Base-by-base conservation (phyloP, 2,113 vertebrate species). In the Tupaia tana region DNA sequence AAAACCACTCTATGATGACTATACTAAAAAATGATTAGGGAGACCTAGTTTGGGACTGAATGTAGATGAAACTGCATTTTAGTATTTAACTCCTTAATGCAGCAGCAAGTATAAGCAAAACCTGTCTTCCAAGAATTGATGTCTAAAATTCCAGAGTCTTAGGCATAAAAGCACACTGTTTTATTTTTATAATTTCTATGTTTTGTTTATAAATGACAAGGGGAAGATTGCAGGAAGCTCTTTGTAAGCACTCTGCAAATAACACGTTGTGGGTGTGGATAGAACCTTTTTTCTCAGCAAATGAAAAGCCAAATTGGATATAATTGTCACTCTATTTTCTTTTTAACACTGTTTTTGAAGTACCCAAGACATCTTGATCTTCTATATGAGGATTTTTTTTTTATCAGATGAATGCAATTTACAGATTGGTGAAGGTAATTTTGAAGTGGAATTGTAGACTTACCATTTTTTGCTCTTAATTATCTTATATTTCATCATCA, bases 341-440 rank as follows among this genome's bases (percentile, higher is more conserved):
- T 94, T 95, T 86, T 92, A 95, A 95, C 95, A 86, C 95, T 96
- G 93, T 91, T 96, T 97, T 95, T 97, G 97, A 96, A 97, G 89
- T 94, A 84, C 91, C 89, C 81, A 80, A 77, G 89, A 86, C 95
- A 96, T 96, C 95, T 84, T 87, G 71, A 93, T 92, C 75, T 92
- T 96, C 93, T 88, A 25, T 88, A 81, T 94, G 91, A 91, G 87
- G 86, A 54, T 43, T 43, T 43, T 43, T 43, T 74, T 91, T 95
- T 89, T 80, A 96, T 97, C 93, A 96, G 83, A 95, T 90, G 94
- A 94, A 94, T 91, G 77, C 77, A 83, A 66, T 95, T 94, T 97
- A 31, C 94, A 94, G 95, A 94, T 81, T 84, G 63, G 86, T 29
- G 73, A 91, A 91, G 87, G 95, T 94, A 94, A 96, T 97, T 97